A percentile compares a stretch with the other conserved stretches of the same genome.
These are phyloP conservation scores for Drosophila nikananu DNA, from an alignment of 1,140 invertebrate species.

Conservation along the genomic window DNA sequence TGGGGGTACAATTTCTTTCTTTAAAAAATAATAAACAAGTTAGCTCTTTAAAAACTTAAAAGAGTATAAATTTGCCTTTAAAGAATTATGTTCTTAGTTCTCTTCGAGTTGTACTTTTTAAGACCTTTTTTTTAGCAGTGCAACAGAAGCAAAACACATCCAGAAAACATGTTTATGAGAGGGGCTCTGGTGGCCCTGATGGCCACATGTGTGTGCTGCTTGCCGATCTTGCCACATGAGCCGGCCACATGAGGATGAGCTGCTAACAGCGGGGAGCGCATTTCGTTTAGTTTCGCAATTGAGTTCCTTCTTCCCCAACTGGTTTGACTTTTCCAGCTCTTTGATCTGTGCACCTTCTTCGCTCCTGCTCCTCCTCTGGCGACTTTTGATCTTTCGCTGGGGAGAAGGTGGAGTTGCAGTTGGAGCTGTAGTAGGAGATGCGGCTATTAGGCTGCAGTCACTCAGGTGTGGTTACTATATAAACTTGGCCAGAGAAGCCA, in stretches of 20 bases:
- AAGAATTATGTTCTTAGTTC: background rate
- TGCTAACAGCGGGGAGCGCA: slow-evolving; percentile 40
- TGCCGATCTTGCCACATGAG: slow-evolving; percentile 54
- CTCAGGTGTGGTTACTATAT: slow-evolving; percentile 63
- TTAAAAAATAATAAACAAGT: no score
- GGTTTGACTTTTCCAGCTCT: slow-evolving; percentile 42
- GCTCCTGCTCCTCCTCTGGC: slow-evolving; percentile 17
- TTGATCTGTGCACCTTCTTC: slow-evolving; percentile 33
- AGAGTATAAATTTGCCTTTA: no score
- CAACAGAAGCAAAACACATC: slow-evolving; percentile 38
- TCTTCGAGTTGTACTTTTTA: background rate
- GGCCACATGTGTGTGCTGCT: slow-evolving; percentile 42
- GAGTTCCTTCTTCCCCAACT: slow-evolving; percentile 49
- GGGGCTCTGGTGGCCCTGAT: slow-evolving; percentile 19
- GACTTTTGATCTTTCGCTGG: slow-evolving; percentile 69
- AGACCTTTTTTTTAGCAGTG: background rate
- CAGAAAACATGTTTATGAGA: slow-evolving; percentile 43
- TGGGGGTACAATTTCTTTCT: background rate
- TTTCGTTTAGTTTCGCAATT: slow-evolving; percentile 48
- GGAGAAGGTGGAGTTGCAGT: slow-evolving; percentile 5
- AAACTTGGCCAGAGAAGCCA: slow-evolving; percentile 33
- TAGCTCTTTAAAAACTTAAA: no score
- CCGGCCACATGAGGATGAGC: slow-evolving; percentile 16
- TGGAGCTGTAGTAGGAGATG: slow-evolving; percentile 53
- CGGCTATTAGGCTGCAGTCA: slow-evolving; percentile 71